Evolutionary conservation across 2,797 vertebrate genomes (phyloP).

Genomic region (Tenualosa ilisha): DNA sequence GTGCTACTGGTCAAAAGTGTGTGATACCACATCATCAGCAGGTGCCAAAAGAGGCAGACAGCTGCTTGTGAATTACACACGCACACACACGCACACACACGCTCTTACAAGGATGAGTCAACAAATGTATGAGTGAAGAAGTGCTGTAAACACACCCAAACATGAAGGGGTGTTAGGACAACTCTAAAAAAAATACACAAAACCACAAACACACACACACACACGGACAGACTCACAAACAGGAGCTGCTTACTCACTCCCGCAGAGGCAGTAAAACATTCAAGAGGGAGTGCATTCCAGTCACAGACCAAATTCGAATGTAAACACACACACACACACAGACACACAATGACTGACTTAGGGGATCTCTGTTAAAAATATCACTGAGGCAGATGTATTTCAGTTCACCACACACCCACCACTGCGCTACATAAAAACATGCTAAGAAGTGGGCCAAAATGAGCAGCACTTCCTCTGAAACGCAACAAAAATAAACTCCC

Average conservation of each 20-base stretch:
- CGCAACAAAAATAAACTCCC: not conserved
- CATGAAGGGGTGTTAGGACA: not conserved
- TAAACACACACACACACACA: not conserved
- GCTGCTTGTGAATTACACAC: not conserved
- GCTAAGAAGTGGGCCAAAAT: constrained; percentile 1
- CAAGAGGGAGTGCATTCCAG: not conserved
- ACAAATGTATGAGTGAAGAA: not conserved
- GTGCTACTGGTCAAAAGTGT: not conserved
- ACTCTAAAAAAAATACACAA: not conserved
- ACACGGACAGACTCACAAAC: not conserved
- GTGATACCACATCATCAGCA: constrained; percentile 2
- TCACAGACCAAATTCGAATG: not conserved
- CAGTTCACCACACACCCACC: constrained; percentile 23
- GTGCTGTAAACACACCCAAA: not conserved
- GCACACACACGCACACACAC: not conserved
- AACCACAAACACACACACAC: constrained; percentile 19
- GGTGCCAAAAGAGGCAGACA: not conserved
- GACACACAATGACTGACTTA: not conserved
- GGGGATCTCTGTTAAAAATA: constrained; percentile 31
- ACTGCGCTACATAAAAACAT: constrained; percentile 4
- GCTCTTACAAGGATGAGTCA: not conserved
- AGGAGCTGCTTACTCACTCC: constrained; percentile 18
- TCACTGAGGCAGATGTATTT: constrained; percentile 27
- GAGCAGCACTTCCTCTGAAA: constrained; percentile 26
- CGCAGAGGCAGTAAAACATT: constrained; percentile 14